A percentile compares a stretch with the other conserved stretches of the same genome.
Conservation (phyloP, 2,888 invertebrate species). For the Aethes cnicana region DNA sequence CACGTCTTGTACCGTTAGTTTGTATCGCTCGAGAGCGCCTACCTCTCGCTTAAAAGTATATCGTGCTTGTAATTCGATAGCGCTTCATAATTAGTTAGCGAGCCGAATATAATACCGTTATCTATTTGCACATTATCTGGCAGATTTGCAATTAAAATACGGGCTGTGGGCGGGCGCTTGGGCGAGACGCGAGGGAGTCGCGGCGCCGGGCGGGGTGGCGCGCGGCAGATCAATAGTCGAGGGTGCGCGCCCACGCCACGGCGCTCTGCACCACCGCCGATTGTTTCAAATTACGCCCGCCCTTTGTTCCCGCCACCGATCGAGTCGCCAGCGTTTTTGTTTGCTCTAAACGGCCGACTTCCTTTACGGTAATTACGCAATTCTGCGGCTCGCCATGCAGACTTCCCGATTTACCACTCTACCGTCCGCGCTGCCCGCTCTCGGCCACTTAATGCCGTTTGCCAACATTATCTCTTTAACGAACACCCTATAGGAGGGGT, state of each 20-base stretch:
- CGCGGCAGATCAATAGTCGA: constrained; percentile 80
- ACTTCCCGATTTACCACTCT: constrained; percentile 57
- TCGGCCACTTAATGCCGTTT: constrained; percentile 54
- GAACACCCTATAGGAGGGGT: neutral
- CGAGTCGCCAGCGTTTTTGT: constrained; percentile 78
- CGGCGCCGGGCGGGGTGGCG: constrained; percentile 43
- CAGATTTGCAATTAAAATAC: constrained; percentile 83
- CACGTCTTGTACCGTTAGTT: constrained; percentile 18
- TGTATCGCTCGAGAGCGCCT: constrained; percentile 20
- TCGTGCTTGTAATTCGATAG: constrained; percentile 58
- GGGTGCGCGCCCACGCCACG: constrained; percentile 71
- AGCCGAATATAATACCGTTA: constrained; percentile 78
- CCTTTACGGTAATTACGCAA: constrained; percentile 79
- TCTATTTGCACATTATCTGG: constrained; percentile 82
- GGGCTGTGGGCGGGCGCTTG: constrained; percentile 56
- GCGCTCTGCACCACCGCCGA: constrained; percentile 74
- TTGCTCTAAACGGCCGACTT: constrained; percentile 75
- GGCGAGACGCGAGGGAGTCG: constrained; percentile 39
- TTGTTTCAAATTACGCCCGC: constrained; percentile 81
- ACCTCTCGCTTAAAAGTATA: constrained; percentile 42
- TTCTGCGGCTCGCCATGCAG: constrained; percentile 64
- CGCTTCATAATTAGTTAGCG: constrained; percentile 74
- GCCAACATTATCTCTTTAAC: constrained; percentile 35
- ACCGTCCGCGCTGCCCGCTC: constrained; percentile 30
- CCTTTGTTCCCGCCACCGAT: constrained; percentile 79